phyloP scores from a whole-genome alignment of 2,888 invertebrate species.

The Seladonia tumulorum region DNA sequence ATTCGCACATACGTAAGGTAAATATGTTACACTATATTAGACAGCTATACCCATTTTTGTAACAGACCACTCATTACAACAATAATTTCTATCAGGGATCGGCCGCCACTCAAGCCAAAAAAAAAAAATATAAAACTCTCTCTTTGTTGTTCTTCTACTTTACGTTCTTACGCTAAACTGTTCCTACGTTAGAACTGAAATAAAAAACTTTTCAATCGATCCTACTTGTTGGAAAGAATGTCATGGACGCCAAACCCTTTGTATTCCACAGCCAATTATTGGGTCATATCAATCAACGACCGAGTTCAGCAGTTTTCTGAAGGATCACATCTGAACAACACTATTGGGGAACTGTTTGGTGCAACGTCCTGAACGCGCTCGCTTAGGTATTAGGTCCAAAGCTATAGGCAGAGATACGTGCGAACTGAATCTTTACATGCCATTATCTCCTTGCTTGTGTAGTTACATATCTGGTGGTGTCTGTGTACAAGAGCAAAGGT shows the following conservation, averaged over 20 bases:
- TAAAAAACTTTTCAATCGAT: background rate
- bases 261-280: background rate
- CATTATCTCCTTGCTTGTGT: conserved; percentile 21
- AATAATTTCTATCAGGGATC: conserved; percentile 10
- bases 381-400: conserved; percentile 23
- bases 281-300: conserved; percentile 11
- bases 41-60: conserved; percentile 44
- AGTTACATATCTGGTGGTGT: conserved; percentile 33
- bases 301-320: conserved; percentile 37
- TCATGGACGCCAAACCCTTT: conserved; percentile 17
- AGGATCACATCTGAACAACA: background rate
- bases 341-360: background rate
- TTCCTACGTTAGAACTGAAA: background rate
- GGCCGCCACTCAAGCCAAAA: background rate
- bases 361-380: conserved; percentile 22
- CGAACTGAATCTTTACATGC: conserved; percentile 46
- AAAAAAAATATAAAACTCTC: background rate
- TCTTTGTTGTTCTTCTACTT: background rate
- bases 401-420: conserved; percentile 57
- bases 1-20: conserved; percentile 56
- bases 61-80: conserved; percentile 46
- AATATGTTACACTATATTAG: conserved; percentile 49
- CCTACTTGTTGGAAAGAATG: background rate
- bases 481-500: conserved; percentile 18
- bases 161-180: background rate